Evolutionary conservation across 2,888 invertebrate species (phyloP).

Genomic region (Parnassius apollo): DNA sequence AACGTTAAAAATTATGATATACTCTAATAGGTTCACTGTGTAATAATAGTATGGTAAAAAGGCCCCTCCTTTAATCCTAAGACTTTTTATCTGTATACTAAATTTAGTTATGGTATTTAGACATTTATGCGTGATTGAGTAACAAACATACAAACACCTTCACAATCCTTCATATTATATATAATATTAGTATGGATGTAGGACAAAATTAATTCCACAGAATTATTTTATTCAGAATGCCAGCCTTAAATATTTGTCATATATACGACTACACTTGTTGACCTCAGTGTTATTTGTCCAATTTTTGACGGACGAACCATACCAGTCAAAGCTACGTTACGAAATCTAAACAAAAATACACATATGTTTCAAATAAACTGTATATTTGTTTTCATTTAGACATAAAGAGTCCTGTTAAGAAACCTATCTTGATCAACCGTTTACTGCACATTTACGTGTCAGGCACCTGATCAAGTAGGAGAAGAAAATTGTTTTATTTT

Average conservation of each 20-base stretch:
- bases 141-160: no score
- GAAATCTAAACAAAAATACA: slow-evolving; percentile 24
- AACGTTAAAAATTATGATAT: no score
- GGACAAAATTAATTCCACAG: slow-evolving; percentile 24
- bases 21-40: no score
- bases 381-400: slow-evolving; percentile 14
- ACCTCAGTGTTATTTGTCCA: slow-evolving; percentile 22
- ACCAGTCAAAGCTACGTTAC: slow-evolving; percentile 22
- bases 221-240: slow-evolving; percentile 12
- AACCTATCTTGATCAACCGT: slow-evolving; percentile 11
- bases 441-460: background rate
- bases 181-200: slow-evolving; percentile 8
- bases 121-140: no score
- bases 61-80: no score
- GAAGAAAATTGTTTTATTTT: background rate
- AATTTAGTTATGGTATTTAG: no score
- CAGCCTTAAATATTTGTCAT: slow-evolving; percentile 12
- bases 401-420: slow-evolving; percentile 11
- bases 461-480: background rate
- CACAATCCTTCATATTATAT: no score
- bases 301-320: slow-evolving; percentile 13
- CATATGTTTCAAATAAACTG: slow-evolving; percentile 18
- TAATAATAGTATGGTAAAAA: no score
- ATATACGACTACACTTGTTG: slow-evolving; percentile 17
- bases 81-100: no score